Evolutionary conservation across 2,113 vertebrate genomes (phyloP).

Genomic region (Artemisiospiza belli): DNA sequence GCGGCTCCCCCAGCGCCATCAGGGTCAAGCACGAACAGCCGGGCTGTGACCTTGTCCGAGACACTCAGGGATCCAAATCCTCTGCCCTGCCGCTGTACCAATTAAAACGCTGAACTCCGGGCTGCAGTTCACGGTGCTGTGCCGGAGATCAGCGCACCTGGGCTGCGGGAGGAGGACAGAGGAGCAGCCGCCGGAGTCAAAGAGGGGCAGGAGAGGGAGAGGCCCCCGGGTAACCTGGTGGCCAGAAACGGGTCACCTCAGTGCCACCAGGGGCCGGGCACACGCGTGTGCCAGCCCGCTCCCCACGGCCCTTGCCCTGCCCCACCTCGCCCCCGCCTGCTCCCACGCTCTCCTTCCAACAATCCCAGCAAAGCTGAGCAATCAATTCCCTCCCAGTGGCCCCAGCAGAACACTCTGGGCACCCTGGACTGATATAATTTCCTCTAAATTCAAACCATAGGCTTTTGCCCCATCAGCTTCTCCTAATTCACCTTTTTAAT

Average conservation of each 20-base stretch:
- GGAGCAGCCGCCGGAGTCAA: rapidly evolving
- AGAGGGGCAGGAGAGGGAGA: rapidly evolving
- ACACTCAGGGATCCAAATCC: conserved; percentile 5
- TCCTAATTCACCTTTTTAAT: not conserved
- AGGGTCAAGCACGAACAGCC: not conserved
- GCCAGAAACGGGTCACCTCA: not conserved
- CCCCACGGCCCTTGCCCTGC: not conserved
- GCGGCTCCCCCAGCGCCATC: not conserved
- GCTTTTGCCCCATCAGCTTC: not conserved
- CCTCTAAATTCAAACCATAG: not conserved
- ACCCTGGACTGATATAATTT: not conserved
- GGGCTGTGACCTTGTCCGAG: not conserved
- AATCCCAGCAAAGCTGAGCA: rapidly evolving
- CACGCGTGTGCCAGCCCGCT: rapidly evolving
- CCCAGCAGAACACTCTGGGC: not conserved
- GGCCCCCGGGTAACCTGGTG: rapidly evolving
- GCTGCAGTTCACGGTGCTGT: not conserved
- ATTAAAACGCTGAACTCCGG: not conserved
- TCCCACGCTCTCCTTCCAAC: not conserved
- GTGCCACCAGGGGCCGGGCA: not conserved
- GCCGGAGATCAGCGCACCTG: not conserved
- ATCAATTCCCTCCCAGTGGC: not conserved
- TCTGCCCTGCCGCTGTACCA: not conserved
- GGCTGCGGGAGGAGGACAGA: not conserved
- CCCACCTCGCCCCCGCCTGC: rapidly evolving